phyloP scores from a whole-genome alignment of 2,113 vertebrate species.

The Climacteris rufus region DNA sequence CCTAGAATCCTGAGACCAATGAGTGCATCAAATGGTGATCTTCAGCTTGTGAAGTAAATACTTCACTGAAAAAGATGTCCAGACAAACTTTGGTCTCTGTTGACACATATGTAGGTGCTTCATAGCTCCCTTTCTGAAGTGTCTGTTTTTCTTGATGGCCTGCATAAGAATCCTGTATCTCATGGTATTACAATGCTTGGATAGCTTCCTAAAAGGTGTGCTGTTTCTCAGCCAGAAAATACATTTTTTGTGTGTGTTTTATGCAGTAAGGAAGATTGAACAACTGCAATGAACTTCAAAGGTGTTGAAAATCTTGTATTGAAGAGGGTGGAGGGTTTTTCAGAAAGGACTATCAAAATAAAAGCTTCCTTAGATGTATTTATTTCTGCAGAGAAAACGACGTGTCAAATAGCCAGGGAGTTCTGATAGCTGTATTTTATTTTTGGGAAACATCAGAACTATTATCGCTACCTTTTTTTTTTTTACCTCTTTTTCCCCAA shows the following conservation, averaged over 20 bases:
- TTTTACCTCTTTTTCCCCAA: neutral
- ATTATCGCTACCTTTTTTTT: neutral
- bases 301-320: neutral
- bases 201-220: neutral
- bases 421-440: neutral
- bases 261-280: neutral
- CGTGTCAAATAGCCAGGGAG: neutral
- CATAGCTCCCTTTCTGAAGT: neutral
- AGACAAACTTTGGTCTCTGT: neutral
- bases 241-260: neutral
- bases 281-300: neutral
- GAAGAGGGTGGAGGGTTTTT: neutral
- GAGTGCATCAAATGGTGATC: rapidly evolving
- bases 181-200: neutral
- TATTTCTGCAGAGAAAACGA: neutral
- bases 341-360: neutral
- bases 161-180: neutral
- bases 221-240: neutral
- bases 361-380: neutral
- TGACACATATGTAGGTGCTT: neutral
- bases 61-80: neutral
- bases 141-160: neutral
- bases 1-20: neutral
- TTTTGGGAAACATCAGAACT: neutral
- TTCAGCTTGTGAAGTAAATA: neutral